Conservation (phyloP, 2,113 vertebrate species). For the Halichoerus grypus region DNA sequence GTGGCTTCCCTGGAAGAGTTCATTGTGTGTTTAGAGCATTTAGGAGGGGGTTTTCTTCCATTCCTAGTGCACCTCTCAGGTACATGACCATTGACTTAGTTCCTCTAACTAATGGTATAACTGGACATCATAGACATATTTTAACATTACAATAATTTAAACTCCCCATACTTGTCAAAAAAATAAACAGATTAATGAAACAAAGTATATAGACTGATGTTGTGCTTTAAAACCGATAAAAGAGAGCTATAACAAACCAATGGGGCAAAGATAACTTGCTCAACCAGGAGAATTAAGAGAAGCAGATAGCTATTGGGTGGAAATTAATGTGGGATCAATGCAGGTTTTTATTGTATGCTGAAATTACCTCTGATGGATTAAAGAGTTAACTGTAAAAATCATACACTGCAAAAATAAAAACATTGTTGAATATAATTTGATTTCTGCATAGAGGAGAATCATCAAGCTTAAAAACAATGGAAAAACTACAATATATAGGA, state of each 20-base stretch:
- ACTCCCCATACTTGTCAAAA: neutral
- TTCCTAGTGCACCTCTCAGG: neutral
- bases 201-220: neutral
- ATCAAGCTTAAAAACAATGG: constrained; percentile 5
- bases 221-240: neutral
- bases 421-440: neutral
- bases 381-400: neutral
- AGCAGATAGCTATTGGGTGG: neutral
- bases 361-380: neutral
- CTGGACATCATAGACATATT: neutral
- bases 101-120: neutral
- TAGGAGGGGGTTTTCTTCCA: neutral
- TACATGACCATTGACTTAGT: neutral
- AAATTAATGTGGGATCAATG: neutral
- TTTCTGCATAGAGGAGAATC: neutral
- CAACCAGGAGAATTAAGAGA: neutral
- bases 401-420: neutral
- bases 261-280: neutral
- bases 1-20: neutral
- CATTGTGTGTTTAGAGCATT: neutral
- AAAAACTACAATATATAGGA: neutral
- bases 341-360: neutral
- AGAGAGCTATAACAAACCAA: neutral
- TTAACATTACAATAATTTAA: neutral
- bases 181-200: neutral